Percentiles rank a stretch among this genome's conserved stretches.
Conservation (phyloP, 1,140 invertebrate species). For the Aphis craccivora region DNA sequence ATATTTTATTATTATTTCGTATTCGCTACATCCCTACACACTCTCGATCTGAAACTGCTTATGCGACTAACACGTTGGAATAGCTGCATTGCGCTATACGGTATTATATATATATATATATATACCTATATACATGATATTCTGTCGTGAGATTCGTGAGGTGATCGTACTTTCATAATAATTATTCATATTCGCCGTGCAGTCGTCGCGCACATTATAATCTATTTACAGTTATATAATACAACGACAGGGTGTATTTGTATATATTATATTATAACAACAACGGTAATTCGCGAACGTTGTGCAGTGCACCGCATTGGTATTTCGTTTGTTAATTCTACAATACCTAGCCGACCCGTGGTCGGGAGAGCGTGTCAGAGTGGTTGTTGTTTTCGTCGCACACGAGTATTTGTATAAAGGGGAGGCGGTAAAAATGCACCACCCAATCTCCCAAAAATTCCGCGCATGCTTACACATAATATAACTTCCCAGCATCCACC, state of each 20-base stretch:
- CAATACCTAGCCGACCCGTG: not conserved
- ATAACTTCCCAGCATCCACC: not conserved
- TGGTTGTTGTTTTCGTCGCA: not conserved
- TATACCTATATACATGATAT: no score
- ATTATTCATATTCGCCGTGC: not conserved
- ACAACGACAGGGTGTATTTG: not conserved
- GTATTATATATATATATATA: no score
- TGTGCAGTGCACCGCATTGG: not conserved
- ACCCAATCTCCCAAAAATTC: not conserved
- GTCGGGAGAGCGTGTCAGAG: not conserved
- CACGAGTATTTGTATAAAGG: not conserved
- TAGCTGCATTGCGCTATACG: not conserved
- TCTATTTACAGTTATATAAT: not conserved
- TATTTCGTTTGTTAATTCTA: not conserved
- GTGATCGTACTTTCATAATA: not conserved
- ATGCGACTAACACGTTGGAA: not conserved
- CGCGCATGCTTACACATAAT: slow-evolving; percentile 28
- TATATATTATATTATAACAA: not conserved
- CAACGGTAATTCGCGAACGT: not conserved
- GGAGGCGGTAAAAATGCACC: not conserved
- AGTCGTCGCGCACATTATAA: not conserved
- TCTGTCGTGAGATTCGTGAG: not conserved
- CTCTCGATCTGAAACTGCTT: no score
- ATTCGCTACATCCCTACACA: no score
- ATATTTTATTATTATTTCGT: no score